Conservation (phyloP, 2,888 invertebrate genomes). For the Barypeithes pellucidus region DNA sequence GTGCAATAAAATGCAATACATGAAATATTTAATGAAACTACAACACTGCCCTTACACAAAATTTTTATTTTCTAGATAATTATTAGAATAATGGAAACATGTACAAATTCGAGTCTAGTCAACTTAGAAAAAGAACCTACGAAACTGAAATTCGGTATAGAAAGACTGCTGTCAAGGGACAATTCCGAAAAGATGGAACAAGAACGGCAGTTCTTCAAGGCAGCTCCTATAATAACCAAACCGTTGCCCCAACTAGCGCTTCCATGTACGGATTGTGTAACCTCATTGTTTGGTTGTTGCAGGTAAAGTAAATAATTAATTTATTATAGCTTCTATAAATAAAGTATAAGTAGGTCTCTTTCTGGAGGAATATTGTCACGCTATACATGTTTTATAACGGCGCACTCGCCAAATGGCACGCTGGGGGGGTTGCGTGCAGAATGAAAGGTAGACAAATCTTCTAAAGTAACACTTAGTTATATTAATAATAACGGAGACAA, state of each 20-base stretch:
- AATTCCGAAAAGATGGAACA: conserved; percentile 60
- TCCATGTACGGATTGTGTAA: conserved; percentile 79
- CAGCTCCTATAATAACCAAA: conserved; percentile 56
- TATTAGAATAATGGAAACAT: conserved; percentile 34
- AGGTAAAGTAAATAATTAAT: conserved; percentile 59
- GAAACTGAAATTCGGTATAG: conserved; percentile 80
- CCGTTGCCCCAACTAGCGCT: conserved; percentile 67
- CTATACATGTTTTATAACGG: too few relatives aligned
- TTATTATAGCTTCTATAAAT: too few relatives aligned
- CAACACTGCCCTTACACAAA: too few relatives aligned
- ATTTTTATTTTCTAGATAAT: conserved; percentile 2
- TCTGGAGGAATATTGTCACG: too few relatives aligned
- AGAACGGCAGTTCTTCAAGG: conserved; percentile 46
- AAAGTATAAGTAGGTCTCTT: too few relatives aligned
- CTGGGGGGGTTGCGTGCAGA: too few relatives aligned
- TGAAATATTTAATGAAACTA: too few relatives aligned
- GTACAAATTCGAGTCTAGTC: conserved; percentile 31
- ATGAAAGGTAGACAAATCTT: too few relatives aligned
- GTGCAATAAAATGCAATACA: too few relatives aligned
- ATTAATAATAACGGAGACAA: too few relatives aligned
- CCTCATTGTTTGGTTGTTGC: conserved; percentile 78
- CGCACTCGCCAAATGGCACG: too few relatives aligned
- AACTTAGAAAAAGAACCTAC: conserved; percentile 46
- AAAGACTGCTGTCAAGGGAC: conserved; percentile 76
- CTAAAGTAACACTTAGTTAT: too few relatives aligned